Conservation (phyloP, 2,888 invertebrate species). For the Eupelmus urozonus region DNA sequence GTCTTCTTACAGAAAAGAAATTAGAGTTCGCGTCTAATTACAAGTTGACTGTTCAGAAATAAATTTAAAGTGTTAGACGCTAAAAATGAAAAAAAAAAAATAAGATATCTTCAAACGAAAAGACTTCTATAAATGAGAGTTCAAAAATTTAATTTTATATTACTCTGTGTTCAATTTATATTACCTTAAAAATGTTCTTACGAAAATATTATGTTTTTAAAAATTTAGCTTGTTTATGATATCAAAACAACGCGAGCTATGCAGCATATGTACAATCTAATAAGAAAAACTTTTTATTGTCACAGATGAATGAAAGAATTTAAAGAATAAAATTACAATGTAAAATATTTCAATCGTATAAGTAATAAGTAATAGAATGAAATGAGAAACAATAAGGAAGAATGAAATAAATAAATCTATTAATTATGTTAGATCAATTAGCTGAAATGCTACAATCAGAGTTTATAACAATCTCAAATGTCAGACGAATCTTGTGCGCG, state of each 20-base stretch:
- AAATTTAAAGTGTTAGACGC: slow-evolving; percentile 24
- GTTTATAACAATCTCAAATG: slow-evolving; percentile 46
- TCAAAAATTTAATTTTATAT: slow-evolving; percentile 2
- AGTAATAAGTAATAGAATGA: slow-evolving; percentile 32
- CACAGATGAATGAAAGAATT: slow-evolving; percentile 4
- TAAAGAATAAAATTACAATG: slow-evolving; percentile 1
- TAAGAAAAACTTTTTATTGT: slow-evolving; percentile 21
- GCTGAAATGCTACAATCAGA: slow-evolving; percentile 49
- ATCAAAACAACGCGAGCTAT: slow-evolving; percentile 20
- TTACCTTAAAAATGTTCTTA: neutral
- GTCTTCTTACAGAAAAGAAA: neutral
- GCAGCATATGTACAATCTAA: slow-evolving; percentile 34
- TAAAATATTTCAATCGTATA: slow-evolving; percentile 36
- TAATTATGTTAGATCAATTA: slow-evolving; percentile 40
- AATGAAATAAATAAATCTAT: slow-evolving; percentile 6
- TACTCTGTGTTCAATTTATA: slow-evolving; percentile 7
- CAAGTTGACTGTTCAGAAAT: slow-evolving; percentile 37
- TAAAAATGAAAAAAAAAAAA: too few relatives aligned
- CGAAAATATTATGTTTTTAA: neutral
- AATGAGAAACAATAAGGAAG: neutral
- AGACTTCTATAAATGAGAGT: slow-evolving; percentile 7
- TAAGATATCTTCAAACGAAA: slow-evolving; percentile 13
- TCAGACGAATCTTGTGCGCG: slow-evolving; percentile 39
- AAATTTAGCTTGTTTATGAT: neutral
- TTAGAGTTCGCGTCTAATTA: slow-evolving; percentile 21